These are phyloP conservation scores for Agrenia bidenticulata DNA, from an alignment of 2,888 invertebrate species.

Conservation along the genomic window DNA sequence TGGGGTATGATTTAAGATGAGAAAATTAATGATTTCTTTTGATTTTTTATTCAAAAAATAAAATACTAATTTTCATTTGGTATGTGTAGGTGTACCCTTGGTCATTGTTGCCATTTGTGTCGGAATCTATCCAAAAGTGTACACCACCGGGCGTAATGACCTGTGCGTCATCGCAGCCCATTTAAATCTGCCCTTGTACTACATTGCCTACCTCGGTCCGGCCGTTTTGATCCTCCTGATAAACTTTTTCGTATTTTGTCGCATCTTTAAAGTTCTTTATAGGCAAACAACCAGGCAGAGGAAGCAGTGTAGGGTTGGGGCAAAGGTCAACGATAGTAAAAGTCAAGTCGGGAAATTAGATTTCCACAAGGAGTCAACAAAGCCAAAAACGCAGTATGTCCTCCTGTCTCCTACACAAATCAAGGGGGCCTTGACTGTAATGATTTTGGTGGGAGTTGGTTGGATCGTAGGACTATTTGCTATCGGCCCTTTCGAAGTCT, in stretches of 20 bases:
- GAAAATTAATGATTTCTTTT: neutral
- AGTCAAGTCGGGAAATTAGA: neutral
- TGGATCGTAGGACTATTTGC: constrained; percentile 51
- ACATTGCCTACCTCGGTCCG: constrained; percentile 57
- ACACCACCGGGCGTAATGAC: constrained; percentile 54
- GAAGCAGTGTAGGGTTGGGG: constrained; percentile 17
- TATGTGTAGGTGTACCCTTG: constrained; percentile 56
- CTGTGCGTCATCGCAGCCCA: constrained; percentile 57
- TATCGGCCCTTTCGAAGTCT: constrained; percentile 48
- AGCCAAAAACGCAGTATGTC: constrained; percentile 16
- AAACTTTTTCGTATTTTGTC: constrained; percentile 57
- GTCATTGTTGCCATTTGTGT: constrained; percentile 56
- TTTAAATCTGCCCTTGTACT: constrained; percentile 56
- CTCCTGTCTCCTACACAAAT: constrained; percentile 49
- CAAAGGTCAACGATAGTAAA: neutral
- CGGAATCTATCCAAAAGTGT: constrained; percentile 55
- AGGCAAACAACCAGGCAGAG: constrained; percentile 49
- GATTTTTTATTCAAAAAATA: neutral
- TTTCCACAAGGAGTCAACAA: neutral
- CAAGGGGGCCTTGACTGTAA: constrained; percentile 48
- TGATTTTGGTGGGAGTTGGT: constrained; percentile 49
- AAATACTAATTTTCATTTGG: no score
- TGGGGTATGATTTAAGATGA: constrained; percentile 57
- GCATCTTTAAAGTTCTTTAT: constrained; percentile 56
- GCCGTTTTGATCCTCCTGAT: constrained; percentile 56